Conservation (phyloP, 2,888 invertebrate genomes). For the Strigamia crassipes region DNA sequence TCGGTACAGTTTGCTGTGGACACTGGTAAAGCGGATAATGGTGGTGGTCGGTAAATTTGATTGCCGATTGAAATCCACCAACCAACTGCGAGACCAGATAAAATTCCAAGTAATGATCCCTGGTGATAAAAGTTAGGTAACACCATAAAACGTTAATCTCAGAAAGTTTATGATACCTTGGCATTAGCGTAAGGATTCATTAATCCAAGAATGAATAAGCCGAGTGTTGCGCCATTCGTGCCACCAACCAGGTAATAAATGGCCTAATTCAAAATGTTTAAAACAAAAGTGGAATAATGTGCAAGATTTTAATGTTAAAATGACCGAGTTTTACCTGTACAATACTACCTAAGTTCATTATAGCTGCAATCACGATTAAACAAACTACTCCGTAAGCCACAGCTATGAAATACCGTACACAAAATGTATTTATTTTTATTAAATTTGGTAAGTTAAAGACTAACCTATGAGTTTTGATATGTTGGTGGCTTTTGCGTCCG, state of each 20-base stretch:
- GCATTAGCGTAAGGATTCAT: constrained; percentile 34
- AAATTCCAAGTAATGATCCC: background rate
- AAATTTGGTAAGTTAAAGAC: background rate
- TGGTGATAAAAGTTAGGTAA: background rate
- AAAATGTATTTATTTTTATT: background rate
- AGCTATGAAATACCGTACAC: background rate
- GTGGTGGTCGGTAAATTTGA: constrained; percentile 8
- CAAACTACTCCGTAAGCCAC: constrained; percentile 28
- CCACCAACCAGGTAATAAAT: constrained; percentile 42
- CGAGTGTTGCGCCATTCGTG: constrained; percentile 27
- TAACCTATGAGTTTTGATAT: constrained; percentile 43
- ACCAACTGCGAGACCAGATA: background rate
- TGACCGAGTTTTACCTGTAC: constrained; percentile 7
- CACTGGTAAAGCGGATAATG: background rate
- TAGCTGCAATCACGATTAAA: background rate
- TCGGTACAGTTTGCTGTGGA: background rate
- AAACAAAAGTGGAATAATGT: background rate
- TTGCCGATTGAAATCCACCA: constrained; percentile 39
- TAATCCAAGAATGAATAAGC: constrained; percentile 32
- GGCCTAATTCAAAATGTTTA: background rate
- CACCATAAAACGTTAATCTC: background rate
- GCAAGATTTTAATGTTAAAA: background rate
- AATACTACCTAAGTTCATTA: constrained; percentile 34
- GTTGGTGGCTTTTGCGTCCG: constrained; percentile 27
- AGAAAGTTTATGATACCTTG: background rate